Percentiles rank a stretch among this genome's conserved stretches.
phyloP scores from a whole-genome alignment of 2,113 vertebrate genomes.

The Hippoglossus stenolepis region DNA sequence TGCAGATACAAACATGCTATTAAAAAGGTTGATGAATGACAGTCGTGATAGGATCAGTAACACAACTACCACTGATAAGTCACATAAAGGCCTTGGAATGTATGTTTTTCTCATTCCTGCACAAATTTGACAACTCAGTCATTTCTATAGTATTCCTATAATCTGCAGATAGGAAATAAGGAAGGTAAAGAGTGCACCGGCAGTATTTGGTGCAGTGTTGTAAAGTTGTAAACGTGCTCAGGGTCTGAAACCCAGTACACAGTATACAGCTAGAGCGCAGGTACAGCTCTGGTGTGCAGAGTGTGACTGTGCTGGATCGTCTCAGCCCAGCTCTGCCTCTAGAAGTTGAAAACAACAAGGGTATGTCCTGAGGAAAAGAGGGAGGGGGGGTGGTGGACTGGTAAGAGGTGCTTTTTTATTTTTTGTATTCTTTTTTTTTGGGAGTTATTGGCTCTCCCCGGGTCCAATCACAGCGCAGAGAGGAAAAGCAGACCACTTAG shows the following conservation, averaged over 20 bases:
- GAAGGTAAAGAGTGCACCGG: background rate
- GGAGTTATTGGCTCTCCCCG: conserved; percentile 62
- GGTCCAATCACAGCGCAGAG: conserved; percentile 75
- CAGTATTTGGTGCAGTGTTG: background rate
- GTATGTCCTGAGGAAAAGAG: conserved; percentile 73
- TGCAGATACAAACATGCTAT: conserved; percentile 3
- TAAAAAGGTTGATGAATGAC: conserved; percentile 14
- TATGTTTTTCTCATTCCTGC: background rate
- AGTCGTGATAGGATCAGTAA: background rate
- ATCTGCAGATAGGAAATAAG: background rate
- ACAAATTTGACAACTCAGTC: background rate
- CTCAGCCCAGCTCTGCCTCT: conserved; percentile 48
- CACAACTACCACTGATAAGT: background rate
- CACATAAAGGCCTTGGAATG: background rate
- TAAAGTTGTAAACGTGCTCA: conserved; percentile 1
- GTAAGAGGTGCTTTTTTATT: background rate
- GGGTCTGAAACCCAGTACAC: background rate
- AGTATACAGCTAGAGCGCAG: background rate
- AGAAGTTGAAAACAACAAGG: conserved; percentile 79
- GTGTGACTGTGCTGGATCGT: conserved; percentile 31
- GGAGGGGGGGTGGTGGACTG: background rate
- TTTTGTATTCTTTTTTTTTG: background rate
- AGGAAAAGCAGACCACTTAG: conserved; percentile 82
- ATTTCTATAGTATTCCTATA: background rate
- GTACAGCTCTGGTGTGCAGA: conserved; percentile 27